Evolutionary conservation across 2,797 vertebrate genomes (phyloP), one percentile per base, ranked within the genome.

Genomic region (Cryptoblepharus egeriae): DNA sequence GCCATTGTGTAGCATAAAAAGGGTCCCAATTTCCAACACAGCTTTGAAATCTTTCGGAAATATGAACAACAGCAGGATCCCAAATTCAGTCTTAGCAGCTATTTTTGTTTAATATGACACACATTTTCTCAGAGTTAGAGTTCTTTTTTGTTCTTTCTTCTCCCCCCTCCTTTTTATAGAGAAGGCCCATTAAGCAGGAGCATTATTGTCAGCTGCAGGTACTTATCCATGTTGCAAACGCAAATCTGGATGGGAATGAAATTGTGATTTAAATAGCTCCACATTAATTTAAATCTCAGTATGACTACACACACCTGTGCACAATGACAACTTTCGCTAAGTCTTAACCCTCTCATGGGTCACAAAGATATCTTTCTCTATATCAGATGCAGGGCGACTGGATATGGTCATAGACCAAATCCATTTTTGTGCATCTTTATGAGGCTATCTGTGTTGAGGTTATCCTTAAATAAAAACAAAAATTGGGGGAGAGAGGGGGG

Each of bases 191-290:
- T 60, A 84, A 79, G 82, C 70, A 79, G 39, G 73, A 87, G 68
- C 61, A 76, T 37, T 80, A 81, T 5, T 88, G 49, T 60, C 91
- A 93, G 82, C 84, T 93, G 91, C 77, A 91, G 77, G 79, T 83
- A 84, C 64, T 88, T 92, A 91, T 70, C 85, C 84, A 90, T 87
- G 63, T 69, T 82, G 55, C 82, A 90, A 87, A 82, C 52, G 80
- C 72, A 93, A 81, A 91, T 85, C 68, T 85, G 85, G 84, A 88
- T 87, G 84, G 76, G 74, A 93, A 90, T 85, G 70, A 84, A 79
- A 61, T 91, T 87, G 89, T 90, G 79, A 87, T 90, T 89, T 89
- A 90, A 92, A 91, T 81, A 91, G n/a, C 37, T 73, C 71, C 82
- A 88, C 84, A 91, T 89, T 89, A 92, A 89, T 91, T 85, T 80